Evolutionary conservation across 2,888 invertebrate genomes (phyloP), one percentile per base, ranked within the genome.

Genomic region (Colletes collaris): DNA sequence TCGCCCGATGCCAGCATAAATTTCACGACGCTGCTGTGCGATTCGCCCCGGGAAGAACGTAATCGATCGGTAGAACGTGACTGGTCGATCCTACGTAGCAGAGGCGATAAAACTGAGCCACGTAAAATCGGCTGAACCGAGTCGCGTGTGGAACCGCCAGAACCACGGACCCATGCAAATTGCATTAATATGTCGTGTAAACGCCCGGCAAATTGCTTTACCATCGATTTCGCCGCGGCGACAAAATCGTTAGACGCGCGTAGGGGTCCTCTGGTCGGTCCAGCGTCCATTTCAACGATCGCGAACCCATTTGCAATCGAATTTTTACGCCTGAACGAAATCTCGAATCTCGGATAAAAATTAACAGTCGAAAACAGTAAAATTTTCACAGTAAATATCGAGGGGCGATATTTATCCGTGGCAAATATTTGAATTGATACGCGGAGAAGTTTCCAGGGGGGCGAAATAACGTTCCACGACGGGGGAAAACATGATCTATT

Each of bases 121-220:
- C 55, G 73, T 71, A 63, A 83, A 88, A 88, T 88, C 82, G 83
- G 81, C 77, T 71, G 81, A 82, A 84, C 81, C 76, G 83, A 84
- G 79, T 87, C 66, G 72, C 80, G 77, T 63, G 62, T 44, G 73
- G 71, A 50, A 68, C 62, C 70, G 49, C 70, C 69, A 69, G 78
- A 79, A 81, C 79, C 86, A 73, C 76, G 79, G 52, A 66, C 66
- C 79, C 79, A 85, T 89, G 90, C 89, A 90, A 90, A 90, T 90
- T 88, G 89, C 89, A 90, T 90, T 90, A 90, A 90, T 90, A 88
- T 88, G 86, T 89, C 87, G 88, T 87, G 88, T 89, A 89, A 89
- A 88, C 89, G 89, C 80, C 81, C 84, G 87, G 87, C 85, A 88
- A 90, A 90, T 90, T 89, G 89, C 89, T 90, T 89, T 87, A 87